Percentiles rank a stretch among this genome's conserved stretches.
Evolutionary conservation across 2,113 vertebrate genomes (phyloP).

Genomic region (Albula goreensis): DNA sequence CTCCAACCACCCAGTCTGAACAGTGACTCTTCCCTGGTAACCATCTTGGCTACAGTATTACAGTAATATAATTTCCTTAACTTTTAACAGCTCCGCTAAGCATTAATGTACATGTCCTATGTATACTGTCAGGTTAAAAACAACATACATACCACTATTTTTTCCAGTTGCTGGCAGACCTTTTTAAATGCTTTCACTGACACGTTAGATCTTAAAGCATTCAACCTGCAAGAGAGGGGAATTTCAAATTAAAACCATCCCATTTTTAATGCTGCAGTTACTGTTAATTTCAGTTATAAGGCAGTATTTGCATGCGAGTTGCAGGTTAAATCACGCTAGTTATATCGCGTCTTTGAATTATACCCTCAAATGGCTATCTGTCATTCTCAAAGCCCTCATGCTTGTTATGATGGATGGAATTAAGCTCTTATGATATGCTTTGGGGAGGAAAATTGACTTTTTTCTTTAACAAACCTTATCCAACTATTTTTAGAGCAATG

Average conservation of each 20-base stretch:
- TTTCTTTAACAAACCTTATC: constrained; percentile 75
- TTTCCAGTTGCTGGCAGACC: constrained; percentile 67
- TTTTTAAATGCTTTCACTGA: constrained; percentile 68
- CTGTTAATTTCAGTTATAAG: neutral
- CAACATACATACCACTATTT: constrained; percentile 63
- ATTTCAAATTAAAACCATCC: neutral
- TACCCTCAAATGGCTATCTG: constrained; percentile 43
- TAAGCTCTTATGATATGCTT: constrained; percentile 68
- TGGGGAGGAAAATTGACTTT: constrained; percentile 72
- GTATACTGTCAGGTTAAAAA: neutral
- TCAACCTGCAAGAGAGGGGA: constrained; percentile 63
- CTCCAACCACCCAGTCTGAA: neutral
- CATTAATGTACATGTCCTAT: constrained; percentile 32
- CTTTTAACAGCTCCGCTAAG: constrained; percentile 45
- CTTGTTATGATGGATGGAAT: constrained; percentile 70
- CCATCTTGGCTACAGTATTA: neutral
- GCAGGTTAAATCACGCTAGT: neutral
- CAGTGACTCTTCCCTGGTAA: neutral
- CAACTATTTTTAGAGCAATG: constrained; percentile 82
- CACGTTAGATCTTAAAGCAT: constrained; percentile 61
- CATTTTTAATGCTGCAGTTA: constrained; percentile 2
- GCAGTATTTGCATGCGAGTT: neutral
- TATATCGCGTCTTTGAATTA: neutral
- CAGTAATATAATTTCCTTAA: neutral
- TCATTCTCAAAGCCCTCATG: constrained; percentile 51